These are phyloP conservation scores for Atrina japonica DNA, from an alignment of 2,888 invertebrate species.

Conservation along the genomic window DNA sequence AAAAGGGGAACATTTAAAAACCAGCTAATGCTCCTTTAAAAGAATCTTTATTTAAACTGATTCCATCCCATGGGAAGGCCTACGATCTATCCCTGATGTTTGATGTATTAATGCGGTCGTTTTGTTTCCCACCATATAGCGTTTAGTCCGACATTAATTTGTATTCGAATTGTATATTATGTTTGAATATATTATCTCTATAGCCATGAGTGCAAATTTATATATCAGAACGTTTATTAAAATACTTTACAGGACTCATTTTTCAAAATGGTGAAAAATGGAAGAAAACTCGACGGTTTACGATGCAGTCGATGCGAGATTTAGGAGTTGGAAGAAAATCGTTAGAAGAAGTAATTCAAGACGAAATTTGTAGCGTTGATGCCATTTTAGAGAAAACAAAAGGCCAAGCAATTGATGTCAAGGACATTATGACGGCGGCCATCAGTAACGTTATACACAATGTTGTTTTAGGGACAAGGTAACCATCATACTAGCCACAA, in stretches of 20 bases:
- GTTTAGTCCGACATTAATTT: no score
- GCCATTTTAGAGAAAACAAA: constrained; percentile 34
- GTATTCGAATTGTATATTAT: no score
- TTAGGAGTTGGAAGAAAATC: constrained; percentile 59
- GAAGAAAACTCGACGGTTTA: constrained; percentile 51
- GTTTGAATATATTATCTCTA: no score
- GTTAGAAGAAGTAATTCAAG: constrained; percentile 52
- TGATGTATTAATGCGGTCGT: no score
- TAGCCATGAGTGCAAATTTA: no score
- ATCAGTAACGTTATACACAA: constrained; percentile 58
- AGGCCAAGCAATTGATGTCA: constrained; percentile 42
- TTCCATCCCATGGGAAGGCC: no score
- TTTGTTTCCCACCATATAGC: no score
- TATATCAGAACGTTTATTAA: no score
- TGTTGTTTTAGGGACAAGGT: constrained; percentile 61
- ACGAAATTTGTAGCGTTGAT: constrained; percentile 40
- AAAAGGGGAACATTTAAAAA: no score
- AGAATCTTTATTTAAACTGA: no score
- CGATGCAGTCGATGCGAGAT: constrained; percentile 52
- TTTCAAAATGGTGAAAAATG: constrained; percentile 44
- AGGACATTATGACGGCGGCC: constrained; percentile 45
- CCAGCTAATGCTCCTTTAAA: no score
- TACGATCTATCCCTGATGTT: no score
- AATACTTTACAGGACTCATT: constrained; percentile 25
- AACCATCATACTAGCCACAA: not conserved